Evolutionary conservation across 1,140 invertebrate species (phyloP), one percentile per base, ranked within the genome.

Genomic region (Caligus rogercresseyi): DNA sequence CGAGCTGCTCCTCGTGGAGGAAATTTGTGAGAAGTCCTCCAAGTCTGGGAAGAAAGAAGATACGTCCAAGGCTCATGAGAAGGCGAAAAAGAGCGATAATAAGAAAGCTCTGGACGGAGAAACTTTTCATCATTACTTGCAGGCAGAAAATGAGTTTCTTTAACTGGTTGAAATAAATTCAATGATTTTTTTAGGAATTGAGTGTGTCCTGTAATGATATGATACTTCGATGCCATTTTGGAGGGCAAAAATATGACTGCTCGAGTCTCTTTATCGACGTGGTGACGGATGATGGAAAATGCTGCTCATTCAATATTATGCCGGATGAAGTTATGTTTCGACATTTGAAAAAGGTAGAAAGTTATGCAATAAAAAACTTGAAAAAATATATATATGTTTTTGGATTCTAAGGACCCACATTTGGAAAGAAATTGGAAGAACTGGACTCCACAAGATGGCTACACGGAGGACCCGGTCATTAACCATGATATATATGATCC

Each of bases 241-340:
- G 26, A n/a, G 57, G 57, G 13, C 15, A n/a, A 7, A 16, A 60
- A 26, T 18, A 25, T 11, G 25, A 60, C n/a, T 60, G 57, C 57
- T 15, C 24, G 16, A 14, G 43, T 43, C 15, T 60, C 15, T 60
- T 60, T 43, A 60, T 3, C 1, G 20, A 21, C 2, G 23, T 60
- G 15, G 25, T 60, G 2, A 60, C 57, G 1, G 57, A 60, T 60
- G 57, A 60, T 11, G 57, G 57, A 2, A 21, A 60, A 60, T 60
- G 57, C 21, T 60, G 57, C 25, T 16, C 57, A 16, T 60, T 60
- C 24, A 60, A 60, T 25, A 60, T 60, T 1, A 43, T 43, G 23
- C 57, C 57, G 14, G 57, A 60, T 13, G 18, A 18, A 16, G 3
- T 60, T 1, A 60, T 60, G 23, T 60, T 60, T 43, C 31, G 31